Conservation (phyloP, 2,888 invertebrate species). For the Portevinia maculata region DNA sequence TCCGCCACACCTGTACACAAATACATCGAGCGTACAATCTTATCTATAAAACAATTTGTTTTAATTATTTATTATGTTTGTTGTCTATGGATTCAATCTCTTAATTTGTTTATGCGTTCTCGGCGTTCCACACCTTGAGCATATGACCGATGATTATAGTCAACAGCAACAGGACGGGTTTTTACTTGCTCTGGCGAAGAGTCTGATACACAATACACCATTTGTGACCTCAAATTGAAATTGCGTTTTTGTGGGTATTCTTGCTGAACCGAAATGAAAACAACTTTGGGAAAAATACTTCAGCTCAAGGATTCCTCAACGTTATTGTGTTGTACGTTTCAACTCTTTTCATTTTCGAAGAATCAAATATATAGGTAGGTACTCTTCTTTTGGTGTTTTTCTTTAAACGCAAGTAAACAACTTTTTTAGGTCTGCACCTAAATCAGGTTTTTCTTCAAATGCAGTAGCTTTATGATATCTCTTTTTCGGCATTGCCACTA, state of each 20-base stretch:
- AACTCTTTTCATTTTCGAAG: constrained; percentile 1
- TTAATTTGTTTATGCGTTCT: constrained; percentile 50
- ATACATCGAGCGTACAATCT: constrained; percentile 4
- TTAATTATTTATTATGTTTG: constrained; percentile 59
- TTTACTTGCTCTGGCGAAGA: not conserved
- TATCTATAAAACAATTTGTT: constrained; percentile 52
- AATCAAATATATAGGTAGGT: not conserved
- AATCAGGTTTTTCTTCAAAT: constrained; percentile 47
- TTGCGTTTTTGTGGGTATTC: constrained; percentile 9
- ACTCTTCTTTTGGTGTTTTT: constrained; percentile 24
- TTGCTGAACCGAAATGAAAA: not conserved
- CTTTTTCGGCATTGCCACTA: constrained; percentile 1
- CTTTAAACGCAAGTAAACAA: constrained; percentile 30
- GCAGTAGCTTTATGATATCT: constrained; percentile 13
- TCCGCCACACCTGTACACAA: constrained; percentile 1
- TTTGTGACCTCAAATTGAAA: constrained; percentile 55
- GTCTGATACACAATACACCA: not conserved
- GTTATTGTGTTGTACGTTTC: not conserved
- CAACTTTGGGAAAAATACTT: constrained; percentile 16
- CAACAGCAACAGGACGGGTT: constrained; percentile 34
- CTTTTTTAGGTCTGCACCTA: constrained; percentile 6
- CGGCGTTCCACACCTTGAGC: constrained; percentile 31
- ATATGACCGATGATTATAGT: constrained; percentile 12
- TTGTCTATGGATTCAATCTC: constrained; percentile 39
- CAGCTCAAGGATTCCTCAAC: constrained; percentile 50